Base-by-base conservation (phyloP, 2,113 vertebrate species). In the Lynx canadensis region DNA sequence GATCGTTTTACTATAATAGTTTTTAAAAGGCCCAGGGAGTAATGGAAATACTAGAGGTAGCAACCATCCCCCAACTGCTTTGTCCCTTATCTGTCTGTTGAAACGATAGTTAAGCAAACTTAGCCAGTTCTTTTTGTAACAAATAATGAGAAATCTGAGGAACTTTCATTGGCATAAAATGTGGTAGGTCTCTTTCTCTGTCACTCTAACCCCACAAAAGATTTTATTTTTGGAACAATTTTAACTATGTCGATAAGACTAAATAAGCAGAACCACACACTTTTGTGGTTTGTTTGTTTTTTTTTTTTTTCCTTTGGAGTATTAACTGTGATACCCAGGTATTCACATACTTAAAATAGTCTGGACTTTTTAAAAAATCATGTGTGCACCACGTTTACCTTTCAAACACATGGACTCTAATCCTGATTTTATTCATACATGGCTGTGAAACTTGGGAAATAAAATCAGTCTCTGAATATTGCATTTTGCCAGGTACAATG, bases 21-120 rank as follows among this genome's bases (percentile, higher is more conserved):
- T 95, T 94, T 97, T 91, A 89, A 97, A 95, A 91, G 48, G 16
- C 33, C 55, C 66, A n/a, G 60, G 80, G 65, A 83, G 63, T 86
- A 89, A 83, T n/a, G 7, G 31, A 69, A 94, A 83, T 45, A 45
- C 27, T n/a, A 94, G 38, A 48, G 45, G 45, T 31, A 65, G 36
- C 6, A 4, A 27, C 15, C 33, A 68, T 10, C 23, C 18, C 57
- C 4, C 4, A 16, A 31, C 48, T 78, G 14, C 74, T 78, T 78
- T 78, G 29, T 31, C 27, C 25, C 29, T 4, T 29, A 91, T 33
- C 45, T 71, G 29, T 92, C 33, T 81, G 4, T 50, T 88, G 79
- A 87, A 84, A n/a, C 78, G 52, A 48, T 19, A 73, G 55, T 68
- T 91, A 81, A 41, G 45, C 57, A 96, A 92, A 68, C 0, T 27